A percentile compares a stretch with the other conserved stretches of the same genome.
Evolutionary conservation across 1,140 invertebrate species (phyloP).

Genomic region (Olivierus martensii): DNA sequence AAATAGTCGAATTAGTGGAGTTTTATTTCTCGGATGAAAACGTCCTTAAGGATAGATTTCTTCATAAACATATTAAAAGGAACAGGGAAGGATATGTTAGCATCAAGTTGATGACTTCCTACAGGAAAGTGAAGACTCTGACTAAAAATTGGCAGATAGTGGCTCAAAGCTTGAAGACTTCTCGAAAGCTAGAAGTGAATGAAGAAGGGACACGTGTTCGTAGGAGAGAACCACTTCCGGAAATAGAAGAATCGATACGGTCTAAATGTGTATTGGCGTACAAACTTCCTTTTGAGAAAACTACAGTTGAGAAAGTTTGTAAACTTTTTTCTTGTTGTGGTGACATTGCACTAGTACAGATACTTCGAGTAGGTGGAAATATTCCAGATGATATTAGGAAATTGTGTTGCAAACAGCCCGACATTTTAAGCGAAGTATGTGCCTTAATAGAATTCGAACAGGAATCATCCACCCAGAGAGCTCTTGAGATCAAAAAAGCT

Average conservation of each 20-base stretch:
- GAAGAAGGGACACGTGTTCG: conserved; percentile 77
- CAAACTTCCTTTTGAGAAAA: conserved; percentile 9
- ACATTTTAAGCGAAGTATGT: conserved; percentile 35
- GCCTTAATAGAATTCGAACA: conserved; percentile 47
- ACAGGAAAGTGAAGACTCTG: conserved; percentile 55
- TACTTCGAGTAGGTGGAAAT: conserved; percentile 35
- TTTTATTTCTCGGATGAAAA: conserved; percentile 92
- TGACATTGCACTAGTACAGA: conserved; percentile 12
- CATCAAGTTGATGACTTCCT: conserved; percentile 50
- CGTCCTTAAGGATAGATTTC: conserved; percentile 85
- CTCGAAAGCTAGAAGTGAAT: conserved; percentile 77
- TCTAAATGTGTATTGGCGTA: conserved; percentile 47
- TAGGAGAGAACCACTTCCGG: conserved; percentile 64
- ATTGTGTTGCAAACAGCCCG: conserved; percentile 25
- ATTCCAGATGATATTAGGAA: conserved; percentile 13
- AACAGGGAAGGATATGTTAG: conserved; percentile 93
- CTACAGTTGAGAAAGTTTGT: conserved; percentile 10
- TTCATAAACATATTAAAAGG: conserved; percentile 81
- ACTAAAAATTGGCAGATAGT: conserved; percentile 88
- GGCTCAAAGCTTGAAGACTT: conserved; percentile 57
- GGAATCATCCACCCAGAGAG: conserved; percentile 64
- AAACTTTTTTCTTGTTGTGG: conserved; percentile 18
- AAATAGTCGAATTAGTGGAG: conserved; percentile 56
- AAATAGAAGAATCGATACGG: conserved; percentile 71
- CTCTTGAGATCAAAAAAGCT: conserved; percentile 33